Evolutionary conservation across 2,888 invertebrate species (phyloP).

Genomic region (Parelbella ahira): DNA sequence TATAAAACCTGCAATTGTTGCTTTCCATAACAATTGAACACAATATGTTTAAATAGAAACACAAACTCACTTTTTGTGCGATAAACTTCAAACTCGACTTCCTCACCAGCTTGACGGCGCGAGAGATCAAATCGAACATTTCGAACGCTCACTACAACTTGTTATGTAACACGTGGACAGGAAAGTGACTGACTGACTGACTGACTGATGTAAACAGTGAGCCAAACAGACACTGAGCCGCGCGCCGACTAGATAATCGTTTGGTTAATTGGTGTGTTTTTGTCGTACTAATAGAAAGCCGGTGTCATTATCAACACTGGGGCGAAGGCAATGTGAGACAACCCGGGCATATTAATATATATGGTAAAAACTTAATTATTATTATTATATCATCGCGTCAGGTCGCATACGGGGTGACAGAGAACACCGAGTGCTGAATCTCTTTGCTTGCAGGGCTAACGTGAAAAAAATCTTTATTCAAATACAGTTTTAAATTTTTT

Average conservation of each 20-base stretch:
- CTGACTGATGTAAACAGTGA: conserved; percentile 6
- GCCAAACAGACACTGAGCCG: conserved; percentile 15
- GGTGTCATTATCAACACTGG: conserved; percentile 16
- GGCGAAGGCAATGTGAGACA: conserved; percentile 27
- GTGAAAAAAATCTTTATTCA: too few relatives aligned
- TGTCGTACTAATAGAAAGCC: conserved; percentile 29
- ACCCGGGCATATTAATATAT: conserved; percentile 24
- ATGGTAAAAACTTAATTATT: conserved; percentile 28
- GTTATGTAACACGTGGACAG: not conserved
- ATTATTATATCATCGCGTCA: too few relatives aligned
- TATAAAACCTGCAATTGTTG: too few relatives aligned
- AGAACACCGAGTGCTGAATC: too few relatives aligned
- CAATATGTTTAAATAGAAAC: not conserved
- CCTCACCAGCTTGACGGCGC: conserved; percentile 22
- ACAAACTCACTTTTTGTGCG: conserved; percentile 17
- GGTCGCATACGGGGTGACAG: not conserved
- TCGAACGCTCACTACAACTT: conserved; percentile 4
- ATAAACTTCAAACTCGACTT: conserved; percentile 20
- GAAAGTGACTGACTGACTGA: not conserved
- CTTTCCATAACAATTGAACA: too few relatives aligned
- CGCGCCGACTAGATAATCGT: conserved; percentile 27
- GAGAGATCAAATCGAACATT: conserved; percentile 21
- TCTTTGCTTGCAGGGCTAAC: too few relatives aligned
- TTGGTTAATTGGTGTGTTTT: conserved; percentile 27
- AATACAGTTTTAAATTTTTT: too few relatives aligned